These are phyloP conservation scores for Brenthis hecate DNA, from an alignment of 2,888 invertebrate genomes.

Conservation along the genomic window DNA sequence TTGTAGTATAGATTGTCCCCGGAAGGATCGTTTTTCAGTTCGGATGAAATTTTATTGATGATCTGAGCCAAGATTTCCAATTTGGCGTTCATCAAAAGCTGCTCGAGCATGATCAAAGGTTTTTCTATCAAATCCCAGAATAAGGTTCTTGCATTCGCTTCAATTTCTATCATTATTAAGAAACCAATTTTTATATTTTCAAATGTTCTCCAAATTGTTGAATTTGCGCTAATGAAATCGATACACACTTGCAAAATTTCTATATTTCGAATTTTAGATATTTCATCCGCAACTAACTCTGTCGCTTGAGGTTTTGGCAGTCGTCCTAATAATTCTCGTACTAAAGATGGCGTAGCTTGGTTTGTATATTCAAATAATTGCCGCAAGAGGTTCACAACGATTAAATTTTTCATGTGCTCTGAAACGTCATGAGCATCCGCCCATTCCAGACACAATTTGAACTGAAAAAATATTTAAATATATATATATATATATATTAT, in stretches of 20 bases:
- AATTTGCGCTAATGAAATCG: constrained; percentile 82
- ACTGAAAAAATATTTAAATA: constrained; percentile 57
- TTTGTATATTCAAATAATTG: constrained; percentile 81
- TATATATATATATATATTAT: too few relatives aligned
- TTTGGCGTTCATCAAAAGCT: constrained; percentile 93
- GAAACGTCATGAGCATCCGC: constrained; percentile 84
- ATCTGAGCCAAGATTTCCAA: constrained; percentile 85
- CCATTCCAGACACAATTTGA: constrained; percentile 87
- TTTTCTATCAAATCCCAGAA: constrained; percentile 85
- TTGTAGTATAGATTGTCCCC: constrained; percentile 84
- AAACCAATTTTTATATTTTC: constrained; percentile 85
- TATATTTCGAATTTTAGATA: constrained; percentile 84
- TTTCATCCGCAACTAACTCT: constrained; percentile 84
- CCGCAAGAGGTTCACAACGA: constrained; percentile 78
- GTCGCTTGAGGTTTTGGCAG: constrained; percentile 83
- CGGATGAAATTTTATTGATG: constrained; percentile 81
- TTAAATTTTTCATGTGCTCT: constrained; percentile 79
- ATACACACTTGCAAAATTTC: constrained; percentile 85
- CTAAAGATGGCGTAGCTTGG: constrained; percentile 66
- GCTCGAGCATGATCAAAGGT: constrained; percentile 91
- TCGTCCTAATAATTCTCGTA: constrained; percentile 81
- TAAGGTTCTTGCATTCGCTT: constrained; percentile 78
- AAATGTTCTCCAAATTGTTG: constrained; percentile 76
- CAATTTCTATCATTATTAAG: constrained; percentile 85
- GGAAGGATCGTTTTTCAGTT: constrained; percentile 62